These are phyloP conservation scores for Bombus cullumanus DNA, from an alignment of 1,140 invertebrate genomes.

Conservation along the genomic window DNA sequence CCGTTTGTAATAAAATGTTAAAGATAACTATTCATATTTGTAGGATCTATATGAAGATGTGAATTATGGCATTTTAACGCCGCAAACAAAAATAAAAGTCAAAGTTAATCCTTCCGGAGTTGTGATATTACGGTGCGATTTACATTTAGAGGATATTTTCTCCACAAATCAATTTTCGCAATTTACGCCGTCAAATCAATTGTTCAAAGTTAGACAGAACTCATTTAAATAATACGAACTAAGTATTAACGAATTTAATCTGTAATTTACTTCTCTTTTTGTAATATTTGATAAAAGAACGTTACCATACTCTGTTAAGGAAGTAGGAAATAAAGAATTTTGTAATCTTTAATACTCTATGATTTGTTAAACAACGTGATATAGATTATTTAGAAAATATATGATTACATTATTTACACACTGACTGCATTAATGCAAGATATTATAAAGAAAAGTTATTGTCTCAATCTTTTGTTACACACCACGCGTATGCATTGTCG, in stretches of 20 bases:
- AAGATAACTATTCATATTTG: conserved; percentile 66
- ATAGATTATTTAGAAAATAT: conserved; percentile 15
- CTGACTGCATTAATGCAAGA: not conserved
- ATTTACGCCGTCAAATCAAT: conserved; percentile 85
- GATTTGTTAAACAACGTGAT: not conserved
- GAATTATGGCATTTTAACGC: conserved; percentile 91
- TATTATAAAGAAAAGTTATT: not conserved
- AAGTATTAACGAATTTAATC: conserved; percentile 47
- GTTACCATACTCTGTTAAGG: conserved; percentile 63
- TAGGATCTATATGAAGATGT: conserved; percentile 94
- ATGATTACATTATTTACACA: conserved; percentile 6
- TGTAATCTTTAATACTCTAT: conserved; percentile 35
- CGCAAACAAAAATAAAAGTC: conserved; percentile 94
- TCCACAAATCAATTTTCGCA: conserved; percentile 83
- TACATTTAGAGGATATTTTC: conserved; percentile 85
- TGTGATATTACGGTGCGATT: conserved; percentile 91
- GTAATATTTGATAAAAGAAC: conserved; percentile 38
- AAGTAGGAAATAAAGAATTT: conserved; percentile 68
- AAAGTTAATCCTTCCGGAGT: conserved; percentile 97
- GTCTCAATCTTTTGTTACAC: conserved; percentile 56
- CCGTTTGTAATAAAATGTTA: not conserved
- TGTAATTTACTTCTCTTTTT: conserved; percentile 35
- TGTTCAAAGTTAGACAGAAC: conserved; percentile 82
- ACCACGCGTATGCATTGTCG: conserved; percentile 95
- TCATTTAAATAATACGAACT: conserved; percentile 71